Evolutionary conservation across 2,113 vertebrate species (phyloP).

Genomic region (Centrocercus urophasianus): DNA sequence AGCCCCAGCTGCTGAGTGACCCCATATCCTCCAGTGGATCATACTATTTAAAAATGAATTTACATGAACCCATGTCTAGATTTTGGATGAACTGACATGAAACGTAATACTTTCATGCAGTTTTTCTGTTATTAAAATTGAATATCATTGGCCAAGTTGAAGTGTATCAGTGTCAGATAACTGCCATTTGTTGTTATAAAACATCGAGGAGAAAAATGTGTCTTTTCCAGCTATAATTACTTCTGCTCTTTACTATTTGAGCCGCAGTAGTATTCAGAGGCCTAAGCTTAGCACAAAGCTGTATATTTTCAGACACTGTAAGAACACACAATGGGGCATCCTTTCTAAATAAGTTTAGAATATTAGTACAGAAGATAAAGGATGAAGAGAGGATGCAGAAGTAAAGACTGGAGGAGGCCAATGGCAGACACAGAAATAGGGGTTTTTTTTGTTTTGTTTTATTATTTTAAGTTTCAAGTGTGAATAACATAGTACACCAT

Average conservation of each 20-base stretch:
- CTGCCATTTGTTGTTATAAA: constrained; percentile 38
- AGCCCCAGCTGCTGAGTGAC: neutral
- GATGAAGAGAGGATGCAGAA: neutral
- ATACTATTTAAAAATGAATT: neutral
- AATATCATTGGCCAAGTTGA: constrained; percentile 5
- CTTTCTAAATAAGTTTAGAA: neutral
- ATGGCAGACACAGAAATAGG: neutral
- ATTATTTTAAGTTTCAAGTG: neutral
- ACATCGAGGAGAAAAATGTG: neutral
- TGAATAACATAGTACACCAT: neutral
- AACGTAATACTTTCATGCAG: neutral
- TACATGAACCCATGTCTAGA: neutral
- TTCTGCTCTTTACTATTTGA: neutral
- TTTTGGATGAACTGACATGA: neutral
- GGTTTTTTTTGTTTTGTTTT: neutral
- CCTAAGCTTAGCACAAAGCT: neutral
- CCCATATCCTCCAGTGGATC: neutral
- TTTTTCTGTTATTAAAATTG: neutral
- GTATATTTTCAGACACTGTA: neutral
- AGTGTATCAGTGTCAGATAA: neutral
- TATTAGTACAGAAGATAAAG: neutral
- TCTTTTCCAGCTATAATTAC: neutral
- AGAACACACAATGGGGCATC: neutral
- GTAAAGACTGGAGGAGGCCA: neutral
- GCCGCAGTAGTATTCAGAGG: neutral